A percentile compares a stretch with the other conserved stretches of the same genome.
Evolutionary conservation across 2,797 vertebrate genomes (phyloP).

Genomic region (Diglossa cyanea): DNA sequence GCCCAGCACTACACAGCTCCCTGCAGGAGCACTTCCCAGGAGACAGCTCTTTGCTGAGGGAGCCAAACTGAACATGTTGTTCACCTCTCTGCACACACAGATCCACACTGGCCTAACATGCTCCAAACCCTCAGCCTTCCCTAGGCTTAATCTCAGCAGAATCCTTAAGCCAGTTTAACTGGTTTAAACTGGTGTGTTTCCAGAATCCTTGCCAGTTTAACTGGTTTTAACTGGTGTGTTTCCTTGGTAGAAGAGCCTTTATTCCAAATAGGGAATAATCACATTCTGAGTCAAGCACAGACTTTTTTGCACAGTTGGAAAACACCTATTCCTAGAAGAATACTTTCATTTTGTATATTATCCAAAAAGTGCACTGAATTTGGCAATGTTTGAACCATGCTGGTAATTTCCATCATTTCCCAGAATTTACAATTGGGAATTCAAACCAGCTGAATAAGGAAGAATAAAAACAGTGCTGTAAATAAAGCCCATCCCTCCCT

Average conservation of each 20-base stretch:
- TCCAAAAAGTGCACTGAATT: neutral
- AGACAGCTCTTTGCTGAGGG: neutral
- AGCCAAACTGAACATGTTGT: neutral
- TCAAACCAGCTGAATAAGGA: slow-evolving; percentile 9
- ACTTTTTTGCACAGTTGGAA: neutral
- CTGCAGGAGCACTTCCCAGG: neutral
- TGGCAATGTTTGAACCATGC: neutral
- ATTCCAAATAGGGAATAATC: neutral
- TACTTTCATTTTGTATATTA: neutral
- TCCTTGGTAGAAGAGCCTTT: neutral
- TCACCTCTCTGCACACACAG: neutral
- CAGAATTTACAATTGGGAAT: slow-evolving; percentile 8
- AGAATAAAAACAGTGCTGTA: neutral
- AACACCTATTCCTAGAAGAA: slow-evolving; percentile 23
- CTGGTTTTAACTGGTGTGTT: neutral
- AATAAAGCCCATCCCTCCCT: neutral
- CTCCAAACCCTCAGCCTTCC: neutral
- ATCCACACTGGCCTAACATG: fast-evolving
- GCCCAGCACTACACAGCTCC: neutral
- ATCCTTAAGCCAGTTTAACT: neutral
- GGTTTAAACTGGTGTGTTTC: neutral
- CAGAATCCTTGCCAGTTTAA: neutral
- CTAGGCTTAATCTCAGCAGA: neutral
- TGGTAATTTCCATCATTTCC: neutral
- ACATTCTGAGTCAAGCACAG: neutral